Base-by-base conservation (phyloP, 2,797 vertebrate genomes). In the Florisuga fusca region DNA sequence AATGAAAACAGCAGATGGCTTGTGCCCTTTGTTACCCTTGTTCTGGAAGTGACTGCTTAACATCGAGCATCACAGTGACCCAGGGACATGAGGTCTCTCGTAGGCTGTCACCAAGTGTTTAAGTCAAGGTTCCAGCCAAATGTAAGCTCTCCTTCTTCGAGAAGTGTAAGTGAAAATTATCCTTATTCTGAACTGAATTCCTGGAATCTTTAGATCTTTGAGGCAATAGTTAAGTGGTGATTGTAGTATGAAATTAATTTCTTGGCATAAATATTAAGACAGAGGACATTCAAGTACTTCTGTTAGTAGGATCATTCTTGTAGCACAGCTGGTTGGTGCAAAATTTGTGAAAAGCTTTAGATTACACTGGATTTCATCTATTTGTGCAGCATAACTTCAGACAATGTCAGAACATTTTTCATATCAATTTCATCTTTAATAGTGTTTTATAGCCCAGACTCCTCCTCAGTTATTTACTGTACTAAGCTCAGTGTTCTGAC, bases 101-200 rank as follows among this genome's bases (percentile, higher is more conserved):
- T n/a, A 89, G 51, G 81, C 84, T 96, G 80, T 79, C 92, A 74
- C 75, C 55, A 72, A 67, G 59, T 6, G 17, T 89, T 89, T 80
- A 82, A 89, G n/a, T 29, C 4, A 7, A 68, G 41, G 13, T 76
- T 61, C 23, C 36, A 57, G 33, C 41, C 23, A n/a, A 71, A 26
- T 7, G 2, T 54, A 46, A 80, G 54, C 14, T 80, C 16, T 80
- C 20, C 29, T 66, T 15, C 51, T 66, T 67, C 46, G 34, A 26
- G 8, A 77, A 66, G 12, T 1, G 1, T n/a, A 62, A 51, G 10
- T 43, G 36, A 83, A 87, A 93, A 83, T 38, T 58, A 51, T 2
- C 29, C 71, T 51, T 82, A n/a, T 59, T 68, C 18, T 87, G 64
- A 61, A 31, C 18, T 25, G 22, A 51, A 7, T 63, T 79, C 83